These are phyloP conservation scores for Lacerta agilis DNA, from an alignment of 2,797 vertebrate species.

Conservation along the genomic window DNA sequence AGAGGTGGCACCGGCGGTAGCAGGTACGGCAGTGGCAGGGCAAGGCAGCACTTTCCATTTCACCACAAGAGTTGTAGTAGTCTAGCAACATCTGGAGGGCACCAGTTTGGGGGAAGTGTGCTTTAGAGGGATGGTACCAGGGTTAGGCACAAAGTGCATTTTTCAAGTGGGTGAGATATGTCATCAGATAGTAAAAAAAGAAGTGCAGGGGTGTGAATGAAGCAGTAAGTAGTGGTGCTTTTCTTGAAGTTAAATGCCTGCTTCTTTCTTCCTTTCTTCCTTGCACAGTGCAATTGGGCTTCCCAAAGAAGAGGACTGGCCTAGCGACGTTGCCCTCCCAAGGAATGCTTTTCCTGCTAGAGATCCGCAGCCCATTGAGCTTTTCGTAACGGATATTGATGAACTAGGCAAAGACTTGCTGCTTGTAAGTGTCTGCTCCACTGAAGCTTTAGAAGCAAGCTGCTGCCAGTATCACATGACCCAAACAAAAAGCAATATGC, in stretches of 20 bases:
- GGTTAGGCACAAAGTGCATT: not conserved
- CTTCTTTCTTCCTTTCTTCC: slow-evolving; percentile 22
- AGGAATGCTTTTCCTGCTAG: slow-evolving; percentile 92
- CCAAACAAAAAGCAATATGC: not conserved
- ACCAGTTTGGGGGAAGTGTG: no score
- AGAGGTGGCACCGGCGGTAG: no score
- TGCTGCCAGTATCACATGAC: not conserved
- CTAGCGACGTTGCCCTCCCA: slow-evolving; percentile 93
- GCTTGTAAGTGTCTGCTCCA: slow-evolving; percentile 82
- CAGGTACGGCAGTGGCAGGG: no score
- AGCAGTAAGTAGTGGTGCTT: not conserved
- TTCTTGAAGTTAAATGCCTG: slow-evolving; percentile 5
- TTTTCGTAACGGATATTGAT: slow-evolving; percentile 94
- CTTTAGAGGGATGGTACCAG: not conserved
- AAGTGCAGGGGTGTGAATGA: not conserved
- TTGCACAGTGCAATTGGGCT: slow-evolving; percentile 89
- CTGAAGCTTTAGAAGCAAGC: not conserved
- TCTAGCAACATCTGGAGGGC: no score
- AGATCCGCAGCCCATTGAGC: slow-evolving; percentile 89
- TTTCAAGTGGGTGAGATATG: not conserved
- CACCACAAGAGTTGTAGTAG: no score
- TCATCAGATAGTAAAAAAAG: not conserved
- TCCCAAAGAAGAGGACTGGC: slow-evolving; percentile 95
- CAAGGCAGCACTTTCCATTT: not conserved
- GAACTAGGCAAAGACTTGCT: slow-evolving; percentile 93